Base-by-base conservation (phyloP, 1,140 invertebrate species). In the Philotrypesis tridentata region DNA sequence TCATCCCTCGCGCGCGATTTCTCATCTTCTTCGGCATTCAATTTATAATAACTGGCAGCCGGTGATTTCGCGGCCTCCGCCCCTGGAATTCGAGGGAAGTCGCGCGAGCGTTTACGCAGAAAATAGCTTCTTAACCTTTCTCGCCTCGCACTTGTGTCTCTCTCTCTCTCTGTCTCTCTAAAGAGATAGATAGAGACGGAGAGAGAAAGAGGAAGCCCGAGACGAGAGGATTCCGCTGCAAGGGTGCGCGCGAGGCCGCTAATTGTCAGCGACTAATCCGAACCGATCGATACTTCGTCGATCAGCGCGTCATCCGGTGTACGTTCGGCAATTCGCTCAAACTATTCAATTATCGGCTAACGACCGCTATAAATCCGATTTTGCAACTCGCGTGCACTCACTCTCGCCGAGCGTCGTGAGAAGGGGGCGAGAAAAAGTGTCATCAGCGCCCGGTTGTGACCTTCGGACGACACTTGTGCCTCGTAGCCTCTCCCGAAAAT, bases 1-100 rank as follows among this genome's bases (percentile, higher is more conserved):
- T 55, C 6, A 17, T 55, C 48, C 48, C 83, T 86, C 85, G 82
- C 85, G 82, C 85, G 84, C 84, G 85, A 83, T 86, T 87, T 87
- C 87, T 88, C 86, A 89, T 89, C 86, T 87, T 87, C 87, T 87
- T 87, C 87, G 86, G 86, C 86, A 89, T 89, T 89, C 88, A 87
- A 88, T 89, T 89, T 89, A 88, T 89, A 89, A 88, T 89, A 89
- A 89, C 86, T 86, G 86, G 85, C 88, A 88, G 88, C 85, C 85
- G 87, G 87, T 87, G 88, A 88, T 88, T 87, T 85, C 84, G 84
- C 85, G 82, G 80, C 82, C 80, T 85, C 84, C 85, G 75, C 70
- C 85, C 81, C 78, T 74, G 68, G 78, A 81, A 74, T 73, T 74
- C 17, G 80, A 84, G 67, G 72, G 77, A 79, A 86, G 83, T 73